Conservation (phyloP, 2,797 vertebrate species). For the Manis pentadactyla region DNA sequence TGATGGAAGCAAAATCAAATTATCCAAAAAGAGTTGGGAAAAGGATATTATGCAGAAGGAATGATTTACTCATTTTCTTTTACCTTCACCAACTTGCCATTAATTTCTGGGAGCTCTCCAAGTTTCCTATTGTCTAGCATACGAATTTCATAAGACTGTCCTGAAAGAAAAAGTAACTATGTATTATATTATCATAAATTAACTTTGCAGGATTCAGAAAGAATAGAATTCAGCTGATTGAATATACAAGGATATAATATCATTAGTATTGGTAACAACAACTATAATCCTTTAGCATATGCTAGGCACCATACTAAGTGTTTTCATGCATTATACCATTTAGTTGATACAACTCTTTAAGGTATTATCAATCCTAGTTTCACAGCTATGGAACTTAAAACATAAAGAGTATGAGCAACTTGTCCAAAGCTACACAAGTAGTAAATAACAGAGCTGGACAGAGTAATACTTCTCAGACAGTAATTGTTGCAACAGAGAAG, state of each 20-base stretch:
- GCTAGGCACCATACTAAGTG: neutral
- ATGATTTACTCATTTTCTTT: slow-evolving; percentile 64
- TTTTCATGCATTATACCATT: neutral
- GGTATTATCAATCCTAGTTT: slow-evolving; percentile 1
- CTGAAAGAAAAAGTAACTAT: slow-evolving; percentile 86
- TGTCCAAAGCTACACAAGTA: neutral
- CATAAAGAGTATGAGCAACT: neutral
- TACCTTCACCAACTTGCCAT: slow-evolving; percentile 98
- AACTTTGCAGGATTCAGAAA: slow-evolving; percentile 43
- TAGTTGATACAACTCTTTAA: slow-evolving; percentile 3
- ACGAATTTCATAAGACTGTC: slow-evolving; percentile 99
- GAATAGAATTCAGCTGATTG: slow-evolving; percentile 36
- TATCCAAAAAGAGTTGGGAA: neutral
- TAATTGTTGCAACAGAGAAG: neutral
- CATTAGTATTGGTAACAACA: slow-evolving; percentile 10
- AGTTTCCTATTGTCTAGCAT: slow-evolving; percentile 99
- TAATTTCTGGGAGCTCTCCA: slow-evolving; percentile 97
- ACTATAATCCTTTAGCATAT: slow-evolving; percentile 27
- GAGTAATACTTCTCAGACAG: neutral
- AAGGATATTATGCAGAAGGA: neutral
- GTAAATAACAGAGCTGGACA: neutral
- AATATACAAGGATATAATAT: neutral
- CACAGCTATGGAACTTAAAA: neutral
- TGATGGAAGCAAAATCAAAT: slow-evolving; percentile 41
- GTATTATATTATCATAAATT: slow-evolving; percentile 51